phyloP scores from a whole-genome alignment of 1,140 invertebrate genomes.

The Philopotamus ludificatus region DNA sequence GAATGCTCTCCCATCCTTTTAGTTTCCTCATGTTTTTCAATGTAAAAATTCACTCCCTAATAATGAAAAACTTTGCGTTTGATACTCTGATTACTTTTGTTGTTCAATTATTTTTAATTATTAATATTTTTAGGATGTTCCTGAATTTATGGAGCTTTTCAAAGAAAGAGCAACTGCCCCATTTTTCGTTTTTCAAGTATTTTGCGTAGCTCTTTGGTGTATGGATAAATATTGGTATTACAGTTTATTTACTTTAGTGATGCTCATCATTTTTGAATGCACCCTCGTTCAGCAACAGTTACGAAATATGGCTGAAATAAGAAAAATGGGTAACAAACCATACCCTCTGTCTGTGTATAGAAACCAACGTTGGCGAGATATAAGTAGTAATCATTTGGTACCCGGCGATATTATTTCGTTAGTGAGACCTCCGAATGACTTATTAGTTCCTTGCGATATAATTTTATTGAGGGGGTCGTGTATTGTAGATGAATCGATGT shows the following conservation, averaged over 20 bases:
- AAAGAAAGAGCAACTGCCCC: constrained; percentile 97
- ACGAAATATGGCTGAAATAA: constrained; percentile 97
- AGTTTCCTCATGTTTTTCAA: too few relatives aligned
- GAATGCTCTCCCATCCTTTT: too few relatives aligned
- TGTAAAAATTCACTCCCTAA: too few relatives aligned
- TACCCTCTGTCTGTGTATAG: constrained; percentile 93
- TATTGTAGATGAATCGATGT: constrained; percentile 97
- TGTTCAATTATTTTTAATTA: neutral
- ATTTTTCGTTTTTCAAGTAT: constrained; percentile 95
- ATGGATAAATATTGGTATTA: constrained; percentile 99
- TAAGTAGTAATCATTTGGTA: constrained; percentile 84
- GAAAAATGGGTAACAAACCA: constrained; percentile 99
- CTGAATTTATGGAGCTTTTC: constrained; percentile 95
- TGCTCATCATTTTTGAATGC: constrained; percentile 97
- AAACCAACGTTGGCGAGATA: constrained; percentile 86
- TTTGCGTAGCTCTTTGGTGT: constrained; percentile 98
- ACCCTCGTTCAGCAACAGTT: constrained; percentile 98
- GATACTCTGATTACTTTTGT: too few relatives aligned
- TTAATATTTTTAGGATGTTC: constrained; percentile 72
- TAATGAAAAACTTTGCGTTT: too few relatives aligned
- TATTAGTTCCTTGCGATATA: constrained; percentile 95
- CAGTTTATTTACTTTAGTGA: constrained; percentile 94
- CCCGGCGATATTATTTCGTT: constrained; percentile 98
- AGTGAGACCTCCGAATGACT: constrained; percentile 83
- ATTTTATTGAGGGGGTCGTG: constrained; percentile 90